Percentiles rank a stretch among this genome's conserved stretches.
phyloP scores from a whole-genome alignment of 2,888 invertebrate species.

The Formica aserva region DNA sequence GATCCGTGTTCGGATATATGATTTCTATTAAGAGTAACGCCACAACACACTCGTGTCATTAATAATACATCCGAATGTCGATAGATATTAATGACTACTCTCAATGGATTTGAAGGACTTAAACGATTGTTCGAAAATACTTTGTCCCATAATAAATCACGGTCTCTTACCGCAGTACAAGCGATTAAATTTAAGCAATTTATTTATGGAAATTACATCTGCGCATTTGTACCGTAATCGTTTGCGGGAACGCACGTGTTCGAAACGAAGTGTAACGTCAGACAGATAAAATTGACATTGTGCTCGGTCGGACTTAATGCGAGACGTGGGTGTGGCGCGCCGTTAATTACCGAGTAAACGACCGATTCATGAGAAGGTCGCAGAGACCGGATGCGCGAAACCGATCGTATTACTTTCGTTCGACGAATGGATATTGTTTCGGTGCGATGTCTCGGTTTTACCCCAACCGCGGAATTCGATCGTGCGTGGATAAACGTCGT shows the following conservation, averaged over 20 bases:
- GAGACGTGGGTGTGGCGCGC: slow-evolving; percentile 63
- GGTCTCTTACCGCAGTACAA: background rate
- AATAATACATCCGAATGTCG: slow-evolving; percentile 48
- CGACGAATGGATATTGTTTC: slow-evolving; percentile 21
- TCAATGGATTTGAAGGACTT: slow-evolving; percentile 47
- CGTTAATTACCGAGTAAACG: slow-evolving; percentile 72
- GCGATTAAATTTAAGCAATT: slow-evolving; percentile 12
- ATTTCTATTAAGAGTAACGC: slow-evolving; percentile 54
- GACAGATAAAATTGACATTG: slow-evolving; percentile 56
- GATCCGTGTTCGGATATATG: slow-evolving; percentile 33
- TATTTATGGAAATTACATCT: background rate
- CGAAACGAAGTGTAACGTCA: slow-evolving; percentile 24
- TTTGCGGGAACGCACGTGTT: background rate
- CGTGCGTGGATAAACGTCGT: slow-evolving; percentile 71
- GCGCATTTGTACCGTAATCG: background rate
- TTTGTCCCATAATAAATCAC: slow-evolving; percentile 32
- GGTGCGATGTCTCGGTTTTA: slow-evolving; percentile 11
- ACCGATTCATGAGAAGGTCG: slow-evolving; percentile 30
- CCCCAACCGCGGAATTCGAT: slow-evolving; percentile 69
- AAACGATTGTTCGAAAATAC: slow-evolving; percentile 47
- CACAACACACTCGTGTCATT: slow-evolving; percentile 34
- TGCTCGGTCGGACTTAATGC: slow-evolving; percentile 54
- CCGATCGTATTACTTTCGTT: slow-evolving; percentile 66
- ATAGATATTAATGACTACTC: slow-evolving; percentile 62
- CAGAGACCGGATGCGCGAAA: slow-evolving; percentile 71